Percentiles rank a stretch among this genome's conserved stretches.
Conservation (phyloP, 2,888 invertebrate genomes). For the Eupithecia centaureata region DNA sequence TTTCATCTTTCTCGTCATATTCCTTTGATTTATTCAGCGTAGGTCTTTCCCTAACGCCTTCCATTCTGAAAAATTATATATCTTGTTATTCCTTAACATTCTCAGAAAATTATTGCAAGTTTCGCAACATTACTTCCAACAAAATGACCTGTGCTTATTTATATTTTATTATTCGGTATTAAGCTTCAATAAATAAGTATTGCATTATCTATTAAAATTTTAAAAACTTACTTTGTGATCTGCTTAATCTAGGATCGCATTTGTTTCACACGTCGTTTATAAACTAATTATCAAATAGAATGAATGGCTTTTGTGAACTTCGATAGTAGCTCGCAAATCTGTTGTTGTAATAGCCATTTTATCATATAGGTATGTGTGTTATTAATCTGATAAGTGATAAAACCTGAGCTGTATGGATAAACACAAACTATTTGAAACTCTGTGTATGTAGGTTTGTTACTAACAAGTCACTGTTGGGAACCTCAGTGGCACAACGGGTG, state of each 20-base stretch:
- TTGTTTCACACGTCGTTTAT: slow-evolving; percentile 53
- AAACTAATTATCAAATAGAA: slow-evolving; percentile 53
- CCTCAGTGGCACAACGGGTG: background rate
- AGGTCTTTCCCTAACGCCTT: slow-evolving; percentile 49
- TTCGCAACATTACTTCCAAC: background rate
- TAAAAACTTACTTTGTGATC: background rate
- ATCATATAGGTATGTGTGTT: background rate
- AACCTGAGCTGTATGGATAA: background rate
- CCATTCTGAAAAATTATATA: slow-evolving; percentile 39
- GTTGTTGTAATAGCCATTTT: slow-evolving; percentile 15
- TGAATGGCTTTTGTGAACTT: slow-evolving; percentile 45
- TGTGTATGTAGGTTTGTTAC: background rate
- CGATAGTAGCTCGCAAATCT: slow-evolving; percentile 30
- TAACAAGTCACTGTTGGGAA: background rate
- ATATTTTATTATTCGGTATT: background rate
- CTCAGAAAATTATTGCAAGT: background rate
- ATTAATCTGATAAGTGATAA: slow-evolving; percentile 8
- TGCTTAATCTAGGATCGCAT: slow-evolving; percentile 14
- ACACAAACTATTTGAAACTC: background rate
- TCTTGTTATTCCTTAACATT: background rate
- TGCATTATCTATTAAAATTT: background rate
- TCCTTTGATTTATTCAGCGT: slow-evolving; percentile 15
- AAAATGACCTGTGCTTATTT: background rate
- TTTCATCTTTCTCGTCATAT: background rate
- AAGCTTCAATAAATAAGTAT: background rate